Evolutionary conservation across 92 coral and sea anemone species (phyloP), one percentile per base, ranked within the genome.

Genomic region (Zoanthus gigantus): DNA sequence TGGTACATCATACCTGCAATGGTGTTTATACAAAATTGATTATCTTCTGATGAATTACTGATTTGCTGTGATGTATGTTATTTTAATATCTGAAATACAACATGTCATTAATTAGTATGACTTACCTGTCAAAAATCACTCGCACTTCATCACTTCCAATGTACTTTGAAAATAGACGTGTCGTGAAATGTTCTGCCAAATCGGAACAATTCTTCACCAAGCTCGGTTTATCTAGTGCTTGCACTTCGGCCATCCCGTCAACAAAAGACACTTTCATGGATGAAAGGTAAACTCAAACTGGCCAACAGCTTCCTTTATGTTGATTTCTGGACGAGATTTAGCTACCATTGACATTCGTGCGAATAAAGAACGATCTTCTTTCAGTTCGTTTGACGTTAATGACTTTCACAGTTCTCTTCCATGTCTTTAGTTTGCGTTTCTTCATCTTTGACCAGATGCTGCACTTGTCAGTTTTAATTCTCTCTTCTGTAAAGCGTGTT

Each of bases 161-260:
- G 72, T 89, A 84, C 93, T 83, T 93, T 9, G 77, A 78, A 67
- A 90, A 82, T 60, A 90, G 61, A 31, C 73, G 84, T 29, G 72
- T 13, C 1, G 15, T 5, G 76, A 93, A 92, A 68, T 92, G 90
- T 6, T 92, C 89, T 14, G 93, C 95, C 15, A 93, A 90, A 12
- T 90, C 84, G 10, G 68, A 68, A 88, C 93, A 93, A 69, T 53
- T 88, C 17, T 74, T 79, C 30, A 90, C 83, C 88, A 76, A 54
- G 0, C 17, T 29, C 4, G 93, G 92, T 72, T 90, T 90, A 83
- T 93, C 91, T 15, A 87, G 84, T 15, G 91, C 85, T 75, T 93
- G 92, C 37, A 93, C 85, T 58, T 87, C 92, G 23, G 93, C 95
- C 90, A 91, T 93, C 66, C 89, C 96, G 72, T 93, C 96, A 7